Conservation (phyloP, 2,113 vertebrate genomes). For the Megatriorchis doriae region DNA sequence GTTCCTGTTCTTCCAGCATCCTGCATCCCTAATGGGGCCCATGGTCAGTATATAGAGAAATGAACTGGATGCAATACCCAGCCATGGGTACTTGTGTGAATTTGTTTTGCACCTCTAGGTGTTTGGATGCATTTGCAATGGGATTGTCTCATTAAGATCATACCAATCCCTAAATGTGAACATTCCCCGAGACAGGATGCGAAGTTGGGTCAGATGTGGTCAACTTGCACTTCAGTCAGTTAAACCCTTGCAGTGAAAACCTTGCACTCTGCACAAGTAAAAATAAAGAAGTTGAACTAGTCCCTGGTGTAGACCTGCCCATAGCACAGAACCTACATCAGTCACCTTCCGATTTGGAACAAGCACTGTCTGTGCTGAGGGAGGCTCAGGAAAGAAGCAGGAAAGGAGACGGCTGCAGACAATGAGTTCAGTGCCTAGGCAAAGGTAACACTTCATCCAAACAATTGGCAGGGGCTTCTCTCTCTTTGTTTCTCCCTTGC, state of each 20-base stretch:
- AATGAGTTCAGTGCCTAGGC: conserved; percentile 23
- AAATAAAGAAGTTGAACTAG: neutral
- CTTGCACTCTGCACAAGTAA: neutral
- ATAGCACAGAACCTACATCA: neutral
- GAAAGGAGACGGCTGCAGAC: conserved; percentile 5
- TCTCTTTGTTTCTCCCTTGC: conserved; percentile 8
- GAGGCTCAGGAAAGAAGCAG: conserved; percentile 41
- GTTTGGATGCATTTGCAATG: neutral
- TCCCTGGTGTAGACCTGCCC: neutral
- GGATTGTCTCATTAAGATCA: neutral
- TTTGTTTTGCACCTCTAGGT: neutral
- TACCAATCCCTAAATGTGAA: neutral
- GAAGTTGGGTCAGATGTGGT: neutral
- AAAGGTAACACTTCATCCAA: conserved; percentile 5
- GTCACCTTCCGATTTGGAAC: conserved; percentile 30
- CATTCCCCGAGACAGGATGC: neutral
- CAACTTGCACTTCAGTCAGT: neutral
- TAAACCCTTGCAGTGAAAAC: neutral
- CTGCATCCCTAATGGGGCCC: neutral
- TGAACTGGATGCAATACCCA: neutral
- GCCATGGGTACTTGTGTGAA: neutral
- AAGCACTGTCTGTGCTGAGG: neutral
- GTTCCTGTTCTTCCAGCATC: neutral
- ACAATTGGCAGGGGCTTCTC: conserved; percentile 9
- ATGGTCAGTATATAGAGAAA: neutral